phyloP scores from a whole-genome alignment of 2,113 vertebrate genomes.

The Oriolus oriolus region DNA sequence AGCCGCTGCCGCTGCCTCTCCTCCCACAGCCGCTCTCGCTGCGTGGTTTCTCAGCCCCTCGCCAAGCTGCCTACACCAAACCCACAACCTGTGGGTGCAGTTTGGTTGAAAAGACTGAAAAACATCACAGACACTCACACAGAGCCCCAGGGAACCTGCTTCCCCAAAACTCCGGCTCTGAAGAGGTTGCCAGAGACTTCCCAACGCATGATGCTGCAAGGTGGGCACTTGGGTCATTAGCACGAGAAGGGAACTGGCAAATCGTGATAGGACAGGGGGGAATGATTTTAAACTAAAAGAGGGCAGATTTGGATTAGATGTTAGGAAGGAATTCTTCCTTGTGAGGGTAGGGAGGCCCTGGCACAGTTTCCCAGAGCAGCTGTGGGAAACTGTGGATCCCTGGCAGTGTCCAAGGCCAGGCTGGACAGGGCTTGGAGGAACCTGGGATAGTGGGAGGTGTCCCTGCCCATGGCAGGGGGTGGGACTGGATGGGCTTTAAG shows the following conservation, averaged over 20 bases:
- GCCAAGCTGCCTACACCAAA: neutral
- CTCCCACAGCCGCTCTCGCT: fast-evolving
- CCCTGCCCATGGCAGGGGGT: neutral
- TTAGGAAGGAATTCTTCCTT: neutral
- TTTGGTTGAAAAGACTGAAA: neutral
- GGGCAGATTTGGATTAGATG: neutral
- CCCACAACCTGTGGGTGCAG: neutral
- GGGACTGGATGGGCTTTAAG: neutral
- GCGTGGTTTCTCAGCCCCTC: neutral
- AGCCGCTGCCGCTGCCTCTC: neutral
- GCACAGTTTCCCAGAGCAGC: neutral
- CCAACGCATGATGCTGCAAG: neutral
- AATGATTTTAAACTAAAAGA: neutral
- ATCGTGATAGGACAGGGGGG: fast-evolving
- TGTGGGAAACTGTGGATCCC: no score
- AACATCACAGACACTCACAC: neutral
- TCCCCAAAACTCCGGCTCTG: neutral
- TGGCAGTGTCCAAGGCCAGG: neutral
- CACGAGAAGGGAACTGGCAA: fast-evolving
- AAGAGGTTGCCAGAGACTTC: neutral
- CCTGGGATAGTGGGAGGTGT: neutral
- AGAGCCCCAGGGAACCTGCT: neutral
- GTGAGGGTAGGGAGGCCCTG: neutral
- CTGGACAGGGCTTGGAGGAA: fast-evolving
- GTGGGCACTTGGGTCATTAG: fast-evolving